A percentile compares a stretch with the other conserved stretches of the same genome.
Conservation (phyloP, 2,888 invertebrate species). For the Drosophila robusta region DNA sequence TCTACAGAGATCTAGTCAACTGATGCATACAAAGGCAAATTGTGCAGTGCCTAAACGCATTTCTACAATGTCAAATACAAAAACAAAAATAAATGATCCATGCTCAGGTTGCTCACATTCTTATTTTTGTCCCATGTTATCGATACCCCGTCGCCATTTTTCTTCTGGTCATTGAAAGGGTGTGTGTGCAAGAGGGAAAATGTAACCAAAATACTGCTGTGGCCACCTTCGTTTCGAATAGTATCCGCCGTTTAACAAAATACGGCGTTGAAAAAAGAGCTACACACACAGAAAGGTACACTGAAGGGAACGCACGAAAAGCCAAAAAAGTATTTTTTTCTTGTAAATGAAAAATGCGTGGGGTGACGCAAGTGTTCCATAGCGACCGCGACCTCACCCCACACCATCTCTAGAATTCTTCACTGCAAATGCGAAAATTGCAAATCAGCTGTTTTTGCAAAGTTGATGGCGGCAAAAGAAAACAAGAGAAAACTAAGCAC, state of each 20-base stretch:
- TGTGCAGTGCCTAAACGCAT: background rate
- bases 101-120: conserved; percentile 68
- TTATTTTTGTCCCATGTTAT: conserved; percentile 61
- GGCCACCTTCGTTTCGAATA: conserved; percentile 53
- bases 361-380: conserved; percentile 74
- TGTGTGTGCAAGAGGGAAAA: conserved; percentile 59
- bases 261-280: conserved; percentile 52
- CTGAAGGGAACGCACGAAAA: conserved; percentile 48
- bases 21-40: background rate
- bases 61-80: background rate
- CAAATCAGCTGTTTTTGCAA: conserved; percentile 68
- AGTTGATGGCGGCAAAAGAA: conserved; percentile 44
- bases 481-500: conserved; percentile 11
- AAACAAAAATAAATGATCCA: background rate
- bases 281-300: conserved; percentile 19
- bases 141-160: conserved; percentile 83
- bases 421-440: conserved; percentile 59
- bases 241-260: conserved; percentile 50
- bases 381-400: conserved; percentile 21
- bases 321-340: conserved; percentile 33
- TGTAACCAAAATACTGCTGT: conserved; percentile 74
- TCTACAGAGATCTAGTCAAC: background rate
- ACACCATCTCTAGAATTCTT: conserved; percentile 4
- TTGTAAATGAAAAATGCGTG: conserved; percentile 50
- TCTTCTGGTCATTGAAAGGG: conserved; percentile 67